A percentile compares a stretch with the other conserved stretches of the same genome.
Evolutionary conservation across 1,140 invertebrate species (phyloP).

Genomic region (Listronotus oregonensis): DNA sequence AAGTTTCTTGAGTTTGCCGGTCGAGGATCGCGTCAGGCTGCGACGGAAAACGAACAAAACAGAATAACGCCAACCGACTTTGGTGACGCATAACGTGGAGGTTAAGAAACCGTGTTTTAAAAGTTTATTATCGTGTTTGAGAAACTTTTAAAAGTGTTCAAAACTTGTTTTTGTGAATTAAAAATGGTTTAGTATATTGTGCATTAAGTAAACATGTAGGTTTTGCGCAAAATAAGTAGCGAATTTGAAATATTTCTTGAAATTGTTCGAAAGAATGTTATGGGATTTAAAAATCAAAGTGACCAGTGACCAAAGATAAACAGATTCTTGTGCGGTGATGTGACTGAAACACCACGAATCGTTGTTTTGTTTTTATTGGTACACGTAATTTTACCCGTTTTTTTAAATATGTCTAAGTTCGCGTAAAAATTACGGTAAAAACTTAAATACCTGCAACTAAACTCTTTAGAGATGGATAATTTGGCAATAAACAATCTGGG

Average conservation of each 20-base stretch:
- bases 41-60: conserved; percentile 21
- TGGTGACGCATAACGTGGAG: conserved; percentile 34
- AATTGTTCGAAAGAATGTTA: neutral
- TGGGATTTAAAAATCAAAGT: conserved; percentile 20
- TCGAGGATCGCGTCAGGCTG: conserved; percentile 15
- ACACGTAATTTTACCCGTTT: neutral
- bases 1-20: conserved; percentile 33
- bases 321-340: neutral
- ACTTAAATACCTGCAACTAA: neutral
- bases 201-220: neutral
- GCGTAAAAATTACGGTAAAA: neutral
- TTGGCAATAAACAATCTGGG: conserved; percentile 43
- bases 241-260: neutral
- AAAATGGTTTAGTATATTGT: neutral
- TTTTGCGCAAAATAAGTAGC: neutral
- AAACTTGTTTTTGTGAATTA: conserved; percentile 9
- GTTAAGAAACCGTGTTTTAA: conserved; percentile 16
- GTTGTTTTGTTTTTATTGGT: neutral
- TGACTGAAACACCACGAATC: neutral
- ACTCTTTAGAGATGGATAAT: conserved; percentile 41
- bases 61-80: conserved; percentile 30
- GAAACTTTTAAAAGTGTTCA: conserved; percentile 12
- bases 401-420: neutral
- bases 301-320: conserved; percentile 13
- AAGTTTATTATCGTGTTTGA: conserved; percentile 9